Conservation (phyloP, 2,888 invertebrate species). For the Drosophila incognita region DNA sequence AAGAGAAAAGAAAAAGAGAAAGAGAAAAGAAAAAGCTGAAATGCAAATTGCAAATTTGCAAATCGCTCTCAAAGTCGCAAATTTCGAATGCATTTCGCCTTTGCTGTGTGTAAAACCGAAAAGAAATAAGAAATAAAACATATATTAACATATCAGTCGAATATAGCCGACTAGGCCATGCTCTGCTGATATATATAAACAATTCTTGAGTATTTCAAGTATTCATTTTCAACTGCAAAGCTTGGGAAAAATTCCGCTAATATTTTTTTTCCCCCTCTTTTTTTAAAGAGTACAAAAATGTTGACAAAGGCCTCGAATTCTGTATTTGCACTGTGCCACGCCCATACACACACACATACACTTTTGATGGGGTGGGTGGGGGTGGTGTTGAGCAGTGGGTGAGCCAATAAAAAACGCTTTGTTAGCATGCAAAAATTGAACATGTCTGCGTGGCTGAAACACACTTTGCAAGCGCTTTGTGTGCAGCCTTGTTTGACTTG, state of each 20-base stretch:
- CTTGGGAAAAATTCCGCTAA: neutral
- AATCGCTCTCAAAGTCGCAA: constrained; percentile 50
- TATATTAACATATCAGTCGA: neutral
- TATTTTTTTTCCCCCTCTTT: neutral
- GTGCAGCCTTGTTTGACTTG: constrained; percentile 46
- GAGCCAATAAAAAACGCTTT: constrained; percentile 68
- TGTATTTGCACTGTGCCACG: constrained; percentile 47
- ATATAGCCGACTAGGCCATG: neutral
- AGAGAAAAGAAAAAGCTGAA: constrained; percentile 13
- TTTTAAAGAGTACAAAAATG: constrained; percentile 8
- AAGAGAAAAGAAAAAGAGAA: neutral
- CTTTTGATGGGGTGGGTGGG: neutral
- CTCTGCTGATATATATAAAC: neutral
- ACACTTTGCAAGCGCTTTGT: constrained; percentile 24
- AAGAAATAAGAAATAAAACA: neutral
- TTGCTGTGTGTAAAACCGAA: constrained; percentile 15
- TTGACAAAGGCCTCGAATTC: constrained; percentile 69
- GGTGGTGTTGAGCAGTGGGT: neutral
- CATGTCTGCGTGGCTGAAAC: constrained; percentile 49
- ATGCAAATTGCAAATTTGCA: constrained; percentile 42
- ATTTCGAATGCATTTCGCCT: constrained; percentile 70
- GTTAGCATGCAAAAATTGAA: constrained; percentile 73
- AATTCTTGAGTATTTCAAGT: too few relatives aligned
- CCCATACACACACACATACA: constrained; percentile 13
- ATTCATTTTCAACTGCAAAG: neutral